phyloP scores from a whole-genome alignment of 2,888 invertebrate species.

The Ophion costatus region DNA sequence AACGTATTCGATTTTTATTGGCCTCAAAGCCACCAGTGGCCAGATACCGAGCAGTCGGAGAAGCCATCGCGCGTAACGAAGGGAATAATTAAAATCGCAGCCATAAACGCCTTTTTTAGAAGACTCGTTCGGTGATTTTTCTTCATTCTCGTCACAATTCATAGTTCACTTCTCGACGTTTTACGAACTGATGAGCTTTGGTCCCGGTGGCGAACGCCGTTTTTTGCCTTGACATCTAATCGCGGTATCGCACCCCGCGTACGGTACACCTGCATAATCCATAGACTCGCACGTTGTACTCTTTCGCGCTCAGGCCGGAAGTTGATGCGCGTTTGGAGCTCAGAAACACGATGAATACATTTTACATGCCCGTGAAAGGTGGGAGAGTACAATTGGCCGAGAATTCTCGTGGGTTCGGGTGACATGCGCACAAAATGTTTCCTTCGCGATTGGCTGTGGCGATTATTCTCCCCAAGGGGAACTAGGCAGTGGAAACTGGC shows the following conservation, averaged over 20 bases:
- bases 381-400: no score
- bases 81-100: conserved; percentile 20
- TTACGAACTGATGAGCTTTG: background rate
- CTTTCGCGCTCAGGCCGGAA: background rate
- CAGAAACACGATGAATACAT: background rate
- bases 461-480: no score
- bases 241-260: background rate
- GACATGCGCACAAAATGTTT: no score
- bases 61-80: conserved; percentile 46
- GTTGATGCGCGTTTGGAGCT: no score
- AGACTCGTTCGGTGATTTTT: background rate
- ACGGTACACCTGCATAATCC: no score
- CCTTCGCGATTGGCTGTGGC: no score
- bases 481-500: no score
- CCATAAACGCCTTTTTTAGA: background rate
- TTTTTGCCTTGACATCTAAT: background rate
- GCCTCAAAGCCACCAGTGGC: conserved; percentile 6
- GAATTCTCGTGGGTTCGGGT: no score
- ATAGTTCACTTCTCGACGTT: background rate
- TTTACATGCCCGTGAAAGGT: no score
- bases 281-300: background rate
- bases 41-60: conserved; percentile 59
- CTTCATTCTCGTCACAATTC: background rate
- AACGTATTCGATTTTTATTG: conserved; percentile 31
- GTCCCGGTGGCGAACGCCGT: no score